Evolutionary conservation across 2,113 vertebrate species (phyloP), one percentile per base, ranked within the genome.

Genomic region (Misgurnus mizolepis): DNA sequence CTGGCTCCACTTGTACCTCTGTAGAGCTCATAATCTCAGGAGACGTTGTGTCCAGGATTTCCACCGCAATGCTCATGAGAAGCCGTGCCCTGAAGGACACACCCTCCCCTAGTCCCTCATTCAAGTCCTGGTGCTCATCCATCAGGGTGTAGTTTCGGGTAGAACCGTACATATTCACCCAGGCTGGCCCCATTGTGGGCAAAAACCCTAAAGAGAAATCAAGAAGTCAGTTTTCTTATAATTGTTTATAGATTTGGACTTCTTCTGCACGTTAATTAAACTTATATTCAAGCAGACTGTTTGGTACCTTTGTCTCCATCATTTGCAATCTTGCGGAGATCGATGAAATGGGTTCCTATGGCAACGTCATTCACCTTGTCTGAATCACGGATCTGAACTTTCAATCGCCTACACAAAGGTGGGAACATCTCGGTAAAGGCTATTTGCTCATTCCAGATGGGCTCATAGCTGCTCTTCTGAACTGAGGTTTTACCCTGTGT

Each of bases 91-190:
- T 94, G 91, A 99, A 99, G 80, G 98, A 99, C 82, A 98, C 96
- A 0, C 98, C 98, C 82, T 99, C 97, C 0, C 98, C 98, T 5
- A 98, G 92, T 0, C 98, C 98, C 67, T 99, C 98, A 0, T 99
- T 99, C 76, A 99, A 86, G 90, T 99, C 97, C 88, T 98, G 97
- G 90, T 99, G 98, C 88, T 99, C 98, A 0, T 98, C 98, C 94
- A 99, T 95, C 39, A 99, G 93, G 0, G 95, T 95, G 91, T 98
- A 99, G 83, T 97, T 98, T 0, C 98, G 93, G 0, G 96, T 99
- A 67, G 97, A 99, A 76, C 98, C 98, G 0, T 99, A 99, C 96
- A 98, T 98, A 90, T 99, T 98, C 47, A 98, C 95, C 98, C 98
- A 99, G 7, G 98, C 94, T 0, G 97, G 98, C 6, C 97, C 98